Evolutionary conservation across 2,888 invertebrate species (phyloP), one percentile per base, ranked within the genome.

Genomic region (Plebejus anna): DNA sequence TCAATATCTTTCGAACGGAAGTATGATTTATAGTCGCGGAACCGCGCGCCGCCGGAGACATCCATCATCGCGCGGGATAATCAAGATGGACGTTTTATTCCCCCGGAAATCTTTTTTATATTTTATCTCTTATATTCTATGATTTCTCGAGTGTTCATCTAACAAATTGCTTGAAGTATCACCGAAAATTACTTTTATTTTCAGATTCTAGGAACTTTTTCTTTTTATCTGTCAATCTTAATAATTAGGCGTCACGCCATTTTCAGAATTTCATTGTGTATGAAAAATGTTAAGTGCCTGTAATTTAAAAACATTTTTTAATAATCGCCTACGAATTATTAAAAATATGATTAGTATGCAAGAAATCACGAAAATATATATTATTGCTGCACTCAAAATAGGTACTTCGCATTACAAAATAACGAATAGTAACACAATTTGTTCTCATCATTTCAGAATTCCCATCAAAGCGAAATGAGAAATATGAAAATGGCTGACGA

Each of bases 401-500:
- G 11, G 55, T 55, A 16, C 4, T 22, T 59, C 22, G 4, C 13
- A 66, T 36, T 32, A 32, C 66, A 32, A 32, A 13, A 32, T 66
- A 36, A 66, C 32, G 22, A 36, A 66, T 66, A 66, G 66, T 66
- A 66, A 66, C 16, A 66, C 66, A 66, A 66, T 66, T 66, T 66
- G 32, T 36, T 16, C 66, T 66, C 66, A 66, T 66, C 32, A 36
- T 7, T 7, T 51, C 57, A 70, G 22, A 72, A 42, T 16, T 38
- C 16, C 59, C 28, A 36, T 76, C 59, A 57, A 70, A 70, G 38
- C 22, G 59, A 59, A 78, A 70, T 70, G 38, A 71, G 59, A 59
- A 78, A 77, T 76, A 73, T 75, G 76, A 76, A 80, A 78, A 51
- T 38, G 47, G 71, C 59, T 71, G 57, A 59, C 42, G 71, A 57